Conservation (phyloP, 2,113 vertebrate species). For the Dasyornis broadbenti region DNA sequence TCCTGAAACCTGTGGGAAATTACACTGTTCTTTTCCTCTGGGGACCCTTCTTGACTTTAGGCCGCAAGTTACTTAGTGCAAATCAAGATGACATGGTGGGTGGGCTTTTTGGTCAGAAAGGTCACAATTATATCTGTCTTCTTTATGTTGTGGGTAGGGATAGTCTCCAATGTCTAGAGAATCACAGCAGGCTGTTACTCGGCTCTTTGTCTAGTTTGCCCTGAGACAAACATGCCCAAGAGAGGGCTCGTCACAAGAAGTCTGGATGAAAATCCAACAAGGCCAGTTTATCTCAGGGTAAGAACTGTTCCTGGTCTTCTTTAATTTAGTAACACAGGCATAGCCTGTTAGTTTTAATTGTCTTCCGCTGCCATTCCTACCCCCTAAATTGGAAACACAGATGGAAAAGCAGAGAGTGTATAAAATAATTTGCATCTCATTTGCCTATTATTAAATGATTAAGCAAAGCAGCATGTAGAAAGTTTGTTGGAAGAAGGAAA, state of each 20-base stretch:
- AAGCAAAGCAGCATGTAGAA: constrained; percentile 19
- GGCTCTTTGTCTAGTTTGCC: neutral
- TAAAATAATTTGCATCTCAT: constrained; percentile 62
- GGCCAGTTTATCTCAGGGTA: neutral
- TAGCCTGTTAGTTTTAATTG: constrained; percentile 10
- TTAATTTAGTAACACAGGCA: neutral
- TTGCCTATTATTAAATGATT: constrained; percentile 37
- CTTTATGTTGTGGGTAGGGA: neutral
- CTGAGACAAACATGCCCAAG: neutral
- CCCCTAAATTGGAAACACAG: constrained; percentile 37
- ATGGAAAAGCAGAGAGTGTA: constrained; percentile 58
- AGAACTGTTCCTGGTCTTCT: neutral
- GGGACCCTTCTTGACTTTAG: neutral
- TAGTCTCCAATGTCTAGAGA: neutral
- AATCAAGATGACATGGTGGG: neutral
- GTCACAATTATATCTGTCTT: neutral
- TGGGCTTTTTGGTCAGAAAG: neutral
- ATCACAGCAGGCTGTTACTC: neutral
- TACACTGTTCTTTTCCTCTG: neutral
- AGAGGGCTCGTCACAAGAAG: neutral
- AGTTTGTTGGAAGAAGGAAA: neutral
- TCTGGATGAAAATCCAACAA: neutral
- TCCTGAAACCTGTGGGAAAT: neutral
- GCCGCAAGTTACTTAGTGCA: neutral
- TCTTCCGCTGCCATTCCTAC: neutral